Conservation (phyloP, 2,113 vertebrate species). For the Megalops atlanticus region DNA sequence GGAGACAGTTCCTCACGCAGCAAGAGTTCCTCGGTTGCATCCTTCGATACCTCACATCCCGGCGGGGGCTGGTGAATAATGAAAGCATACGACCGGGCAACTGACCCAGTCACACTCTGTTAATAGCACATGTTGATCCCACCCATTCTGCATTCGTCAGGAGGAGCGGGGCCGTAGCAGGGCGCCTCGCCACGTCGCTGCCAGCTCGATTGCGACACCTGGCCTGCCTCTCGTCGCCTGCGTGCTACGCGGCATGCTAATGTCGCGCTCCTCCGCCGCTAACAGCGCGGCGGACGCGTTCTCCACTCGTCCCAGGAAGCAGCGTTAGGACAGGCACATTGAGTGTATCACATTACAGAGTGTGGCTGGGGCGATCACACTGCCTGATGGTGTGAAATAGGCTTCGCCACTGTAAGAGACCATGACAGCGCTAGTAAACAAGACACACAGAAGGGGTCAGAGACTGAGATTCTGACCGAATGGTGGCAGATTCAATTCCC, state of each 20-base stretch:
- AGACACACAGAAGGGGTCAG: background rate
- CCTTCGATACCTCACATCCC: background rate
- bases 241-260: background rate
- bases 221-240: background rate
- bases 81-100: background rate
- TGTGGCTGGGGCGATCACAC: background rate
- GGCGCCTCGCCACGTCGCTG: background rate
- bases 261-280: too few relatives aligned
- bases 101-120: background rate
- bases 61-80: background rate
- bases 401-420: background rate
- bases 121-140: background rate
- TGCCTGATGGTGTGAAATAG: background rate
- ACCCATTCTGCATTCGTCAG: background rate
- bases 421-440: background rate
- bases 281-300: background rate
- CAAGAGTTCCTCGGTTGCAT: background rate
- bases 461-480: too few relatives aligned
- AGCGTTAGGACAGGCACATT: background rate
- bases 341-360: background rate
- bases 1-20: background rate
- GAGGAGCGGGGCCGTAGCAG: background rate
- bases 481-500: too few relatives aligned
- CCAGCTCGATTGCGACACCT: background rate
- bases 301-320: background rate